Evolutionary conservation across 2,888 invertebrate genomes (phyloP), one percentile per base, ranked within the genome.

Genomic region (Lepidocyrtinus sp.): DNA sequence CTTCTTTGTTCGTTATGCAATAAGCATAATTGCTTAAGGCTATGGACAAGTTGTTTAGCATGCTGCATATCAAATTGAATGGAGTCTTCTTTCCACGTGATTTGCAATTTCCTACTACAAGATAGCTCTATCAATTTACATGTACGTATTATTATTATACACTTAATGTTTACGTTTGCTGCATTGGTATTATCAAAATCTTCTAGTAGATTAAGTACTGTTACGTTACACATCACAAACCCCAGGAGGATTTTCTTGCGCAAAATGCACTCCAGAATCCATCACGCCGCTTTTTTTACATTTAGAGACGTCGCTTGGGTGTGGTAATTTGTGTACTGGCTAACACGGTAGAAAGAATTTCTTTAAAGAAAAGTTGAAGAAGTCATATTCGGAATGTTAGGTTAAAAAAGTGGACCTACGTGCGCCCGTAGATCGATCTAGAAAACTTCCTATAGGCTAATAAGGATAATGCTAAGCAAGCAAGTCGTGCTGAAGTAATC

Each of bases 41-140:
- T 75, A 50, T 50, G 75, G 75, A 75, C 75, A 62, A 63, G 46
- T 75, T 75, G 62, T 25, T 69, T 67, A 65, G 59, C 74, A 67
- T 55, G 27, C 21, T 50, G 50, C 2, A 17, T 12, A 27, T 50
- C 46, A 46, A 19, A 9, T 50, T 50, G n/a, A n/a, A n/a, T 17
- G 50, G 50, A 7, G 15, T 50, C 12, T 50, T n/a, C n/a, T n/a
- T 50, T 50, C 50, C 12, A 50, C 12, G 50, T n/a, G n/a, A n/a
- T n/a, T 50, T 50, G 50, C 50, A 50, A 50, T 50, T 50, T 50
- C 50, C 50, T 50, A 50, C 50, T 50, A n/a, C n/a, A n/a, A n/a
- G n/a, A n/a, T n/a, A n/a, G n/a, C n/a, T n/a, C n/a, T n/a, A n/a
- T n/a, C n/a, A n/a, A n/a, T n/a, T n/a, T n/a, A n/a, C n/a, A n/a